Base-by-base conservation (phyloP, 2,797 vertebrate species). In the Enteromius viviparus region DNA sequence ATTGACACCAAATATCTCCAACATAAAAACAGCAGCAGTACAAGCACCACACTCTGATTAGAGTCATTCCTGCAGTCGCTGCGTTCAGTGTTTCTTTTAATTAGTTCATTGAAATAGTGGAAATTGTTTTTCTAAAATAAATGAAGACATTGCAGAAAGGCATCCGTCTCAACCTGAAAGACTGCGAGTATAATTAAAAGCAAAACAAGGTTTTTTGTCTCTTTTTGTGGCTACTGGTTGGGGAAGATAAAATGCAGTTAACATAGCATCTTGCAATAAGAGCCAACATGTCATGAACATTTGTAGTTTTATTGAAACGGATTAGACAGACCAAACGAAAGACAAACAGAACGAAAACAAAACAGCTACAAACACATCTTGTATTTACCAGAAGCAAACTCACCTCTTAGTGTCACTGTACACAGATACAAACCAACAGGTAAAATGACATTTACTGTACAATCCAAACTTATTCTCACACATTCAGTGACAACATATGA, bases 291-390 rank as follows among this genome's bases (percentile, higher is more conserved):
- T 4, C 62, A 80, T 70, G 49, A 87, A 72, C 47, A 45, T 71
- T 42, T 51, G 65, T 23, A 64, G 21, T 69, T 87, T 85, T 79
- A 87, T 85, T 87, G 66, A 81, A 87, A 85, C 80, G 68, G 62
- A 80, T 81, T 69, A 51, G 71, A 76, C 40, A 21, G 70, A 66
- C 68, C 65, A 82, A 62, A 87, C 70, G 40, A 37, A 86, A 84
- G n/a, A 76, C 74, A 1, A 80, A 79, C 51, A 55, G 0, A 14
- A 86, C 45, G 2, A 23, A 83, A 60, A 55, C 32, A 55, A 49
- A 85, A 85, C 51, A 1, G 69, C 49, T 71, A 79, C 62, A 60
- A 74, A 82, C 62, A 84, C 10, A n/a, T 53, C 9, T 60, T 12
- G 14, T 7, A 3, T 51, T 23, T 53, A 51, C 40, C 75, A 21